Conservation (phyloP, 1,140 invertebrate species). For the Papilio polyxenes region DNA sequence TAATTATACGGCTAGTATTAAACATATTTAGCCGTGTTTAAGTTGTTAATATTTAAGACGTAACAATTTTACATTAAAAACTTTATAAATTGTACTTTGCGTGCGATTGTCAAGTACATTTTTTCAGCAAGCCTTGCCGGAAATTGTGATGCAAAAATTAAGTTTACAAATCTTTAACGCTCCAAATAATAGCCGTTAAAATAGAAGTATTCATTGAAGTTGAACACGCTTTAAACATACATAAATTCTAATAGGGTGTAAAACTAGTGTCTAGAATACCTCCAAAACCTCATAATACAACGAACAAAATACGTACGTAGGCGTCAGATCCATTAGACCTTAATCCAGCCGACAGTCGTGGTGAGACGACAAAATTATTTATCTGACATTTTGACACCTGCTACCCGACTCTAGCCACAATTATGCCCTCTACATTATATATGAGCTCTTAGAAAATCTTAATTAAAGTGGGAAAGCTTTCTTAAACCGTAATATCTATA, state of each 20-base stretch:
- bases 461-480: slow-evolving; percentile 28
- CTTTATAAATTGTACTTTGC: no score
- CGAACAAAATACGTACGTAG: neutral
- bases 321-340: slow-evolving; percentile 17
- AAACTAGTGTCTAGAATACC: neutral
- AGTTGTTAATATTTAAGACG: neutral
- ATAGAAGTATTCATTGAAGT: no score
- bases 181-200: no score
- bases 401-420: slow-evolving; percentile 26
- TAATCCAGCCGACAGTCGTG: slow-evolving; percentile 9
- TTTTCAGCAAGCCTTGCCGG: no score
- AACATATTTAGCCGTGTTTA: neutral
- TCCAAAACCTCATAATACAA: slow-evolving; percentile 8
- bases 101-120: no score
- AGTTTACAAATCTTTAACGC: no score
- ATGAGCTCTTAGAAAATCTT: slow-evolving; percentile 28
- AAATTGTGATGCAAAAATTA: no score
- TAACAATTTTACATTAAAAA: no score
- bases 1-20: neutral
- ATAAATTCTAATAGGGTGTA: neutral
- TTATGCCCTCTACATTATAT: slow-evolving; percentile 32
- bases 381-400: slow-evolving; percentile 35
- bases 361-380: slow-evolving; percentile 35
- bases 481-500: neutral
- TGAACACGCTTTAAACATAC: no score